Conservation (phyloP, 2,797 vertebrate species). For the Lagodon rhomboides region DNA sequence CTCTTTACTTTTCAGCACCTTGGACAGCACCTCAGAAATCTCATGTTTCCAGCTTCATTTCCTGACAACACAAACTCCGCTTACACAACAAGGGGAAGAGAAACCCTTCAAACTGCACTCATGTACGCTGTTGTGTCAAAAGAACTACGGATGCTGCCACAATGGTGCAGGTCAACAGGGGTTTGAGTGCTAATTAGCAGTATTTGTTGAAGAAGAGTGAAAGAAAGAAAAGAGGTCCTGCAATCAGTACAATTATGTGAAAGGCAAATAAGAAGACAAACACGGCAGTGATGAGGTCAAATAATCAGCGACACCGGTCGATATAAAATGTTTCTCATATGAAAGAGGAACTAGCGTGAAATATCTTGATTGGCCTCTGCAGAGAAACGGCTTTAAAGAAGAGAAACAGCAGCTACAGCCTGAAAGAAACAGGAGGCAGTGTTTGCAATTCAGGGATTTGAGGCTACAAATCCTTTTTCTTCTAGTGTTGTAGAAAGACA, state of each 20-base stretch:
- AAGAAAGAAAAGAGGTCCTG: not conserved
- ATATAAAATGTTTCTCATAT: not conserved
- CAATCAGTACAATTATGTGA: conserved; percentile 10
- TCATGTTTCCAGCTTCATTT: too few species aligned
- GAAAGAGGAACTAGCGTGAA: not conserved
- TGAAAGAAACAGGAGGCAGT: not conserved
- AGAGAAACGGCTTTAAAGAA: not conserved
- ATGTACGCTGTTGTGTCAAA: conserved; percentile 4
- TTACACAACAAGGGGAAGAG: not conserved
- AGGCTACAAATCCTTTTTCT: not conserved
- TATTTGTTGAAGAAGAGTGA: not conserved
- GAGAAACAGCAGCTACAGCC: not conserved
- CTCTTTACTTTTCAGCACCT: conserved; percentile 57
- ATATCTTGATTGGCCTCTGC: not conserved
- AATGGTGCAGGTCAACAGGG: not conserved
- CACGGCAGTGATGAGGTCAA: not conserved
- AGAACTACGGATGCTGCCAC: not conserved
- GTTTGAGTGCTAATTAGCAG: not conserved
- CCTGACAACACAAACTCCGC: not conserved
- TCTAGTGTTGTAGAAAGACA: not conserved
- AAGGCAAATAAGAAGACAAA: not conserved
- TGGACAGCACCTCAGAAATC: conserved; percentile 45
- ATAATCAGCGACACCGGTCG: not conserved
- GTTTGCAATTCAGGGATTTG: not conserved
- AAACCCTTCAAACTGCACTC: conserved; percentile 25